Base-by-base conservation (phyloP, 1,140 invertebrate species). In the Andrena cerasifolii region DNA sequence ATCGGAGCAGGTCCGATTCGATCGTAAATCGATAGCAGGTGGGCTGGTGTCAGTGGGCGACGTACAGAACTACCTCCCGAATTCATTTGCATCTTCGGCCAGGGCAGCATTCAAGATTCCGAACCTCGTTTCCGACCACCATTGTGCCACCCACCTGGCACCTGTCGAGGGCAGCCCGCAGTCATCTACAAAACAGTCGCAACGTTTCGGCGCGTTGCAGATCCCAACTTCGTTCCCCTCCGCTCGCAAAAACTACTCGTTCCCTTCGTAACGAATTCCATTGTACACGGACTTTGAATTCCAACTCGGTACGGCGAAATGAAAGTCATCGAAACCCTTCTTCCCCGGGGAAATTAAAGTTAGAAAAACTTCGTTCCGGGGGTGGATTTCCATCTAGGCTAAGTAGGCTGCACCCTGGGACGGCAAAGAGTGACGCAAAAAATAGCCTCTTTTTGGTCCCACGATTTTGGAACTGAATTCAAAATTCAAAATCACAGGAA, bases 1-100 rank as follows among this genome's bases (percentile, higher is more conserved):
- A 56, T 58, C 40, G 73, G 58, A 28, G 21, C 63, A 66, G 10
- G 26, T 36, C 36, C 33, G 63, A 56, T 67, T 67, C n/a, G 51
- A 75, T 75, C 40, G 51, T 24, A 75, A 75, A 75, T 75, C 73
- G 72, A 75, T 75, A 67, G 40, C 14, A n/a, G n/a, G n/a, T n/a
- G 0, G 36, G 49, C n/a, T 43, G 24, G 33, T 28, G 59, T 21
- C 24, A 24, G 21, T 14, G 8, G 47, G 31, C 33, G 33, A 74
- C 14, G 47, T 54, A 66, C 72, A 45, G 61, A 74, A 66, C 33
- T 53, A 40, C 47, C 21, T 28, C 16, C 36, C 63, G 56, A 75
- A 75, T 75, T 58, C 73, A 75, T 75, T 75, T 75, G 73, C 73
- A 75, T 75, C 73, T 58, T 68, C 53, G 31, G 18, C 3, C 12